phyloP scores from a whole-genome alignment of 35 echinoderm and acorn worm species.

The Patiria miniata region DNA sequence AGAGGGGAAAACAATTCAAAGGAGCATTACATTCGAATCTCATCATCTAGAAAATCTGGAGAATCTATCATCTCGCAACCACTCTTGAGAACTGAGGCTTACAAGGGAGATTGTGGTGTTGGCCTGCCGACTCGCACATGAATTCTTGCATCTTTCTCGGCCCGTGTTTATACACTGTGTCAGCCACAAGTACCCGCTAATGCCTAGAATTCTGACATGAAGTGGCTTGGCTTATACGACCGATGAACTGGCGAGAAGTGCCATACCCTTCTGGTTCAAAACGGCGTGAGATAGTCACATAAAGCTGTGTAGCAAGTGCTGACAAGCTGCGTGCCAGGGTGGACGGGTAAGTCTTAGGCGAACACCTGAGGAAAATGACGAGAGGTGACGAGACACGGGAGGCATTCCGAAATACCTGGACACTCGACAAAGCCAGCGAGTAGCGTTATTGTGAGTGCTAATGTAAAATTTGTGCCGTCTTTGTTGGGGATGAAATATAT shows the following conservation, averaged over 20 bases:
- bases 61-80: neutral
- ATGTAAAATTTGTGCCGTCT: neutral
- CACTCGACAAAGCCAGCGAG: no score
- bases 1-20: no score
- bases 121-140: neutral
- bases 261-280: constrained; percentile 11
- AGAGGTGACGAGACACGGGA: no score
- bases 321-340: no score
- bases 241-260: neutral
- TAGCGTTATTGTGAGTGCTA: neutral
- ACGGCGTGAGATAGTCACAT: neutral
- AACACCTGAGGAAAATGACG: no score
- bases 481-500: constrained; percentile 2
- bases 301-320: no score
- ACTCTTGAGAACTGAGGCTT: neutral
- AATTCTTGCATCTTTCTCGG: neutral
- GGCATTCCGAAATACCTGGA: no score
- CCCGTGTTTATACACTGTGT: constrained; percentile 15
- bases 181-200: neutral
- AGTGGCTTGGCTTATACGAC: constrained; percentile 10
- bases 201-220: neutral
- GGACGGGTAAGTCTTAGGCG: no score
- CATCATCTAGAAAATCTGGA: constrained; percentile 9
- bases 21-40: neutral
- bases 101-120: neutral